phyloP scores from a whole-genome alignment of 2,797 vertebrate genomes.

The Brachymystax lenok region DNA sequence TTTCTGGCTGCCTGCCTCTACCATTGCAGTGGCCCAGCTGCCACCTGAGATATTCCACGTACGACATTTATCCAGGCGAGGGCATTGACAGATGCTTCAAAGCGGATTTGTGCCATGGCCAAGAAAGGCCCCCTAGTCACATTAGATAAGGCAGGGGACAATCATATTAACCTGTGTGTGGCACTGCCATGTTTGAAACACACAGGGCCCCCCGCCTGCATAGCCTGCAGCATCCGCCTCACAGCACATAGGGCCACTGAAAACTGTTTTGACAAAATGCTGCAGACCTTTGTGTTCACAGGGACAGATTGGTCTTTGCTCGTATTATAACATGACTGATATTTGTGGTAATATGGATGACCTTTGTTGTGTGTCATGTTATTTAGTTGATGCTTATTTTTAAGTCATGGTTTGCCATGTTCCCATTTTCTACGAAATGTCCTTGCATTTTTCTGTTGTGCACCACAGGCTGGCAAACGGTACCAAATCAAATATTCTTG shows the following conservation, averaged over 20 bases:
- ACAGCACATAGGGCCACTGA: slow-evolving; percentile 1
- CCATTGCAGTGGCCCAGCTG: slow-evolving; percentile 69
- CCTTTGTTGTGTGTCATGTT: slow-evolving; percentile 7
- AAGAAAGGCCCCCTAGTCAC: slow-evolving; percentile 73
- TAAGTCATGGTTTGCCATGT: neutral
- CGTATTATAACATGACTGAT: neutral
- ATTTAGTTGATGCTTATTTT: neutral
- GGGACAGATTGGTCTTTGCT: neutral
- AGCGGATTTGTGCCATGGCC: slow-evolving; percentile 75
- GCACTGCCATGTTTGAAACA: slow-evolving; percentile 59
- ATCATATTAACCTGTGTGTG: slow-evolving; percentile 70
- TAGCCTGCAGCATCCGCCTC: slow-evolving; percentile 10
- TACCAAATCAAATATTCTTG: neutral
- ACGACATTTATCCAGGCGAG: slow-evolving; percentile 80
- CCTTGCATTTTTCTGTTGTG: neutral
- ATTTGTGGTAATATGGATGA: slow-evolving; percentile 12
- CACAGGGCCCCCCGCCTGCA: neutral
- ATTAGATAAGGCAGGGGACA: slow-evolving; percentile 74
- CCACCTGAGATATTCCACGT: slow-evolving; percentile 79
- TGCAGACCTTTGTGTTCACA: neutral
- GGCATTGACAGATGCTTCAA: slow-evolving; percentile 80
- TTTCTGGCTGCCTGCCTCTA: slow-evolving; percentile 65
- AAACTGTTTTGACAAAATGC: slow-evolving; percentile 51
- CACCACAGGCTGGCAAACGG: neutral
- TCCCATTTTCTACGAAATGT: neutral